Base-by-base conservation (phyloP, 2,888 invertebrate species). In the Drosophila nr. perissopoda region DNA sequence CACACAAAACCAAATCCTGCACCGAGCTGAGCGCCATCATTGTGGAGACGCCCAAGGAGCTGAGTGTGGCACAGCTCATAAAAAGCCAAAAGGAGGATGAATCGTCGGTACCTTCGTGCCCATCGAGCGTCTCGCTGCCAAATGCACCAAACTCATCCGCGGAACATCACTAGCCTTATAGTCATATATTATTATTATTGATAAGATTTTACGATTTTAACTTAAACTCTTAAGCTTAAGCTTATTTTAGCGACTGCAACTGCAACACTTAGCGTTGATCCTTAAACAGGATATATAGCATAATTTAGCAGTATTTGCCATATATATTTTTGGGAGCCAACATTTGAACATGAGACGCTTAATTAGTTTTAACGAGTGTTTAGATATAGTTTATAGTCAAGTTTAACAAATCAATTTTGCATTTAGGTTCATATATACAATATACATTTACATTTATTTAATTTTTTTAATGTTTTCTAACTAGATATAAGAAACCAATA, bases 121-220 rank as follows among this genome's bases (percentile, higher is more conserved):
- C 71, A 21, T 74, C 80, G n/a, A 83, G 71, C 49, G 16, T 53
- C 45, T 78, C 79, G 5, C 65, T 78, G 38, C 59, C 70, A 21
- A 31, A 27, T 13, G 27, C 51, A 63, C 27, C 36, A 48, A 63
- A 62, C 25, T 27, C 45, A n/a, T 21, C 56, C 54, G 61, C 33
- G 64, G 49, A 67, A 51, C 53, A 36, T 56, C 38, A 56, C 52
- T 51, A 54, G 71, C 18, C 13, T 52, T 34, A 31, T 40, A 48
- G 51, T 51, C 34, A 52, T 51, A n/a, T 68, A 70, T 56, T 71
- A 66, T 73, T 78, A 69, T 73, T 78, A 45, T 16, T 21, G 68
- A 52, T 31, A 7, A 52, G 66, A 64, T 73, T 63, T 16, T 52
- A 77, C 87, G 85, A 85, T 85, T 85, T 85, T 85, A 84, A 76